Evolutionary conservation across 1,140 invertebrate species (phyloP).

Genomic region (Drosophila hydei): DNA sequence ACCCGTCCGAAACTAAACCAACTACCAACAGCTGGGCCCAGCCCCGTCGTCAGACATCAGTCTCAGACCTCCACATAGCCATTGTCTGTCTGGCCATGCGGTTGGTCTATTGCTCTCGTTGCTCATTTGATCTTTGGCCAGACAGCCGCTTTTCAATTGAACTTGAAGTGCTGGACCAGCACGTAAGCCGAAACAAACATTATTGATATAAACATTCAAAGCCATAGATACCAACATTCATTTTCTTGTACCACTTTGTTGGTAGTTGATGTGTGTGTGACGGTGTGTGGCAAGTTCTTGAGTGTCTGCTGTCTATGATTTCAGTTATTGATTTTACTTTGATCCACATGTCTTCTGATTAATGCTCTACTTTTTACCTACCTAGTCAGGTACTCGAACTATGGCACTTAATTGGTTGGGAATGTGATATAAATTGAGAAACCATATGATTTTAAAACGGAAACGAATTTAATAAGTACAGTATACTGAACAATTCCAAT

Average conservation of each 20-base stretch:
- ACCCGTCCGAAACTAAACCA: conserved; percentile 63
- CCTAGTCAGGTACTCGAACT: neutral
- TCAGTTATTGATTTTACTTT: conserved; percentile 3
- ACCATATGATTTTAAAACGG: neutral
- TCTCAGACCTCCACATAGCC: conserved; percentile 13
- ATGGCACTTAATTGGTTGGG: neutral
- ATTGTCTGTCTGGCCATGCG: conserved; percentile 71
- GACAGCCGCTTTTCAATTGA: conserved; percentile 75
- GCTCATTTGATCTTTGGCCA: conserved; percentile 53
- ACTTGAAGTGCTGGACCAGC: conserved; percentile 66
- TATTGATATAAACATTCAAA: conserved; percentile 11
- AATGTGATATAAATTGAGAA: no score
- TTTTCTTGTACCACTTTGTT: conserved; percentile 22
- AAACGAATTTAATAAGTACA: no score
- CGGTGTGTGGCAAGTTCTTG: conserved; percentile 35
- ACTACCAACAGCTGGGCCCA: conserved; percentile 49
- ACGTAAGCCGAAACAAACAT: conserved; percentile 14
- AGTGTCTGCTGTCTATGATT: conserved; percentile 8
- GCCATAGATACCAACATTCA: conserved; percentile 13
- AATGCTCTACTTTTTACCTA: conserved; percentile 10
- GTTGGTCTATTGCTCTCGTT: conserved; percentile 56
- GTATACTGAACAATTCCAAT: no score
- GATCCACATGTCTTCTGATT: conserved; percentile 17
- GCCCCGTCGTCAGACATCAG: conserved; percentile 38
- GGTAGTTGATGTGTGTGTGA: conserved; percentile 31